Evolutionary conservation across 1,140 invertebrate species (phyloP), one percentile per base, ranked within the genome.

Genomic region (Hydropsyche tenuis): DNA sequence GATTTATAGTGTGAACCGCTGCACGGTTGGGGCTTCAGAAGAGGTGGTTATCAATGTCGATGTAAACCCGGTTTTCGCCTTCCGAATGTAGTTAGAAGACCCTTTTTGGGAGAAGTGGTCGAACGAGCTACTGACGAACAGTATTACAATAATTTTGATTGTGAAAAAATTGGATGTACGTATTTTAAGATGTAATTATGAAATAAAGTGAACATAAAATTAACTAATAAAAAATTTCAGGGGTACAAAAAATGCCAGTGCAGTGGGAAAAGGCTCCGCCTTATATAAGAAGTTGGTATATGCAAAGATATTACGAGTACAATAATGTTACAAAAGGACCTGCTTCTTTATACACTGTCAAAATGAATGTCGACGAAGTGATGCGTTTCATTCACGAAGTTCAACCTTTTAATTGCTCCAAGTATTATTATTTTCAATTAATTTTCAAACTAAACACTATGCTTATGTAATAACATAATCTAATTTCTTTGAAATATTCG

Each of bases 21-120:
- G 22, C 92, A 97, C 81, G 97, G 97, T 3, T 99, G 93, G 91
- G 97, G 97, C 37, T 97, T 97, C 80, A 86, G 95, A 75, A 88
- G 97, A 80, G 97, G 97, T 70, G 97, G 96, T 22, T 99, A 99
- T 84, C 95, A 98, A 81, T 99, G 95, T 83, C 88, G 95, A 76
- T 99, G 97, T 86, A 88, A 90, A 78, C 96, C 97, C 5, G 94
- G 96, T 2, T 95, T 87, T 80, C 88, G 97, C 75, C 87, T 97
- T 72, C 97, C 97, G 0, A 91, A 91, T 76, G 89, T 92, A 23
- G 93, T 96, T 18, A 86, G 96, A 76, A 88, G 94, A 70, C 96
- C 97, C 0, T 99, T 92, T 86, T 87, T 96, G 0, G 97, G 97
- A 0, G 94, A 97, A 86, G 92, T 98, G 69, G 87, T 99, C 18